A percentile compares a stretch with the other conserved stretches of the same genome.
phyloP scores from a whole-genome alignment of 2,888 invertebrate species.

The Neoaliturus tenellus region DNA sequence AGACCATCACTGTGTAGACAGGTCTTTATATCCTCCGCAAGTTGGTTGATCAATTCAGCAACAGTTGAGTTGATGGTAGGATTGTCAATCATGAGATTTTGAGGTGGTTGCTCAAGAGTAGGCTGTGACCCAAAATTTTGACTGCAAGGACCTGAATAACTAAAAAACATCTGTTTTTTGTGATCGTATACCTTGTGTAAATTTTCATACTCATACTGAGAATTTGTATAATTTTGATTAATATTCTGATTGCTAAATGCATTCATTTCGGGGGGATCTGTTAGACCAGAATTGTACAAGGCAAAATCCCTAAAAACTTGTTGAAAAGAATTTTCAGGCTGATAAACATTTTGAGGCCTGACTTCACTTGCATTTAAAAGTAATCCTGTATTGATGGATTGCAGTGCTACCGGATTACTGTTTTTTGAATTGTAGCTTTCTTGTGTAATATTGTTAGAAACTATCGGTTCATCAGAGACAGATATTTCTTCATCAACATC shows the following conservation, averaged over 20 bases:
- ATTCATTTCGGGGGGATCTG: not conserved
- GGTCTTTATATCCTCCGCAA: not conserved
- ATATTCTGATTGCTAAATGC: not conserved
- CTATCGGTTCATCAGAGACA: not conserved
- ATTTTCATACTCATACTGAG: not conserved
- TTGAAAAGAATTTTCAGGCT: not conserved
- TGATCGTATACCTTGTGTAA: not conserved
- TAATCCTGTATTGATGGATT: not conserved
- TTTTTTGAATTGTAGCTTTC: too few relatives aligned
- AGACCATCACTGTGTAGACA: not conserved
- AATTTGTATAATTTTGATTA: not conserved
- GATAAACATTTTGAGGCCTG: not conserved
- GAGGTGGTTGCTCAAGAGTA: not conserved
- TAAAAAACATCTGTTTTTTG: not conserved
- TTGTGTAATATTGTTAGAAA: not conserved
- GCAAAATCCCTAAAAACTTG: not conserved
- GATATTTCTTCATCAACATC: not conserved
- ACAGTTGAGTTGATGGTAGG: not conserved
- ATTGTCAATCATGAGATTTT: not conserved
- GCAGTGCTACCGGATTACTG: not conserved
- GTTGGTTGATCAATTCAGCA: not conserved
- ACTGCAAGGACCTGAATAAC: not conserved
- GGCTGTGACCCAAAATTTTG: not conserved
- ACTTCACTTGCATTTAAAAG: not conserved
- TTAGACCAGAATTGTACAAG: not conserved